Percentiles rank a stretch among this genome's conserved stretches.
Evolutionary conservation across 2,888 invertebrate species (phyloP).

Genomic region (Nomada flava): DNA sequence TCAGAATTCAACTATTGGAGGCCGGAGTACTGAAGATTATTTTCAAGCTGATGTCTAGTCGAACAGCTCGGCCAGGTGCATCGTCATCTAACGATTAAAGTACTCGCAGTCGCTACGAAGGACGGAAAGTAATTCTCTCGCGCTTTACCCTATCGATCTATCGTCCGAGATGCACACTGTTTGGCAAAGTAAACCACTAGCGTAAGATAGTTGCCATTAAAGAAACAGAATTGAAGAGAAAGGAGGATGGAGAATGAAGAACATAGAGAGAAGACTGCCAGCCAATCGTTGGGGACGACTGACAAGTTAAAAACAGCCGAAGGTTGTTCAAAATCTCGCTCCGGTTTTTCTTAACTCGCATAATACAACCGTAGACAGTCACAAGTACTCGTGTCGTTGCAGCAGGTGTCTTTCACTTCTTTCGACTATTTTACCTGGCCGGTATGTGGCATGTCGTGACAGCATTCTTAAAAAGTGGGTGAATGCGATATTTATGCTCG

Average conservation of each 20-base stretch:
- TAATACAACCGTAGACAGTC: conserved; percentile 10
- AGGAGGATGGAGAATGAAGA: conserved; percentile 1
- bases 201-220: conserved; percentile 19
- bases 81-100: not conserved
- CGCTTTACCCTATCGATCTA: not conserved
- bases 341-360: conserved; percentile 30
- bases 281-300: conserved; percentile 68
- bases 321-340: conserved; percentile 64
- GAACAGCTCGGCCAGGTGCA: conserved; percentile 3
- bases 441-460: conserved; percentile 12
- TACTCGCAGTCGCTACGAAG: not conserved
- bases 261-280: conserved; percentile 44
- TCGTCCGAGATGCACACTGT: conserved; percentile 8
- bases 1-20: not conserved
- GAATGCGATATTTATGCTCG: not conserved
- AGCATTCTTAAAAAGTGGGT: not conserved
- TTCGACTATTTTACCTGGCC: not conserved
- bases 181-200: conserved; percentile 36
- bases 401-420: not conserved
- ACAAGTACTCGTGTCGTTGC: not conserved
- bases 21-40: not conserved
- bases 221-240: conserved; percentile 2
- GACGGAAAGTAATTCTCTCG: too few species aligned
- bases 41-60: conserved; percentile 27
- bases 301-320: conserved; percentile 76